phyloP scores from a whole-genome alignment of 2,888 invertebrate genomes.

The Sesia bembeciformis region DNA sequence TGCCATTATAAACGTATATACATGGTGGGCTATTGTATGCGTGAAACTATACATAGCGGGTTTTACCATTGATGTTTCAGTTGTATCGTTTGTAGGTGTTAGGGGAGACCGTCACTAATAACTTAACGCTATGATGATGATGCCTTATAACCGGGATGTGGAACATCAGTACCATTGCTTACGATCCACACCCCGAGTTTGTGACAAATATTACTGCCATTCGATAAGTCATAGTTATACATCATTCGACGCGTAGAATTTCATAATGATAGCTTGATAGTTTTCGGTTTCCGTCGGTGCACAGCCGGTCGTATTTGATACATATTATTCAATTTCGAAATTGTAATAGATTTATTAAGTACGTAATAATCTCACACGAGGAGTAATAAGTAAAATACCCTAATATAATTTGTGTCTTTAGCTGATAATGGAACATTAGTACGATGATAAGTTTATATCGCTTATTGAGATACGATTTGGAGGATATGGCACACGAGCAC shows the following conservation, averaged over 20 bases:
- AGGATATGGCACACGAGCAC: neutral
- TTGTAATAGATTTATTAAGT: conserved; percentile 70
- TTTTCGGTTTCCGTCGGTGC: conserved; percentile 61
- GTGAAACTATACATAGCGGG: conserved; percentile 26
- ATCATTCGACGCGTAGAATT: conserved; percentile 50
- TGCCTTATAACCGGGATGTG: conserved; percentile 55
- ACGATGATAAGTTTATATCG: conserved; percentile 67
- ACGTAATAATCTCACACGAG: conserved; percentile 65
- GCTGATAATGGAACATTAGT: conserved; percentile 66
- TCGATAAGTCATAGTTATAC: conserved; percentile 65
- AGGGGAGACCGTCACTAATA: conserved; percentile 25
- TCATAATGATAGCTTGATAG: conserved; percentile 56
- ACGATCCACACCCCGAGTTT: conserved; percentile 33
- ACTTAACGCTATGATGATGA: conserved; percentile 45
- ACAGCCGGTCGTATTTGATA: conserved; percentile 68
- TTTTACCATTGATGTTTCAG: conserved; percentile 14
- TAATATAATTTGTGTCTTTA: conserved; percentile 73
- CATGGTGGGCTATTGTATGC: conserved; percentile 42
- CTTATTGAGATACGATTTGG: conserved; percentile 31
- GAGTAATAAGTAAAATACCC: conserved; percentile 58
- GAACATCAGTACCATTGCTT: conserved; percentile 1
- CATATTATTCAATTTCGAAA: conserved; percentile 70
- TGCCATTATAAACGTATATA: conserved; percentile 59
- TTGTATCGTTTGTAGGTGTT: conserved; percentile 21
- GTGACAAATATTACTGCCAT: conserved; percentile 70